A percentile compares a stretch with the other conserved stretches of the same genome.
These are phyloP conservation scores for Ceuthmochares aereus DNA, from an alignment of 2,113 vertebrate genomes.

Conservation along the genomic window DNA sequence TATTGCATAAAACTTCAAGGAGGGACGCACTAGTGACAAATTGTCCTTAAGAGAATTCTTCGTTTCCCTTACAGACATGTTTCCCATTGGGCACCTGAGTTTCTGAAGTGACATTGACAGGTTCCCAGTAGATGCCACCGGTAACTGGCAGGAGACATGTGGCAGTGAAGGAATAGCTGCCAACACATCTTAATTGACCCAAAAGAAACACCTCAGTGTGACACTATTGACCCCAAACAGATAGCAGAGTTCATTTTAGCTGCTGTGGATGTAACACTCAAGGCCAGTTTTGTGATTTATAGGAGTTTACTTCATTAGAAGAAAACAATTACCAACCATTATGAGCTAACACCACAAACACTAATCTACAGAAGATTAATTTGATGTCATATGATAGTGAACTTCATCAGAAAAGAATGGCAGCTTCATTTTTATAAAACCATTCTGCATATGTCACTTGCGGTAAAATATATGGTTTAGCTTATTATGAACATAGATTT, in stretches of 20 bases:
- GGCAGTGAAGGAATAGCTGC: background rate
- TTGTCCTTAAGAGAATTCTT: background rate
- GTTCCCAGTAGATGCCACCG: background rate
- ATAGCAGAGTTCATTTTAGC: background rate
- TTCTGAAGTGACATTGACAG: background rate
- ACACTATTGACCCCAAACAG: background rate
- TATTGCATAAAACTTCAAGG: background rate
- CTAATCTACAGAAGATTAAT: constrained; percentile 25
- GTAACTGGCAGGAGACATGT: background rate
- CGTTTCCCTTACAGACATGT: background rate
- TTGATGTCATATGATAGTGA: background rate
- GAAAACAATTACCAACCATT: background rate
- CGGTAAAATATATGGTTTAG: background rate
- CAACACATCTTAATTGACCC: background rate
- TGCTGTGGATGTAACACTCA: background rate
- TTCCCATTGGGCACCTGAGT: background rate
- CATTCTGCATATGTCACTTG: background rate
- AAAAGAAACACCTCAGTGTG: background rate
- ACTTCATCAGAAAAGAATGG: background rate
- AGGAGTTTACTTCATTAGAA: background rate
- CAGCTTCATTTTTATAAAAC: background rate
- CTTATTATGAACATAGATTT: background rate
- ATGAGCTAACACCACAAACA: background rate
- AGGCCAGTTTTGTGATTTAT: background rate
- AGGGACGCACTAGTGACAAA: background rate